phyloP scores from a whole-genome alignment of 2,113 vertebrate genomes.

The Euleptes europaea region DNA sequence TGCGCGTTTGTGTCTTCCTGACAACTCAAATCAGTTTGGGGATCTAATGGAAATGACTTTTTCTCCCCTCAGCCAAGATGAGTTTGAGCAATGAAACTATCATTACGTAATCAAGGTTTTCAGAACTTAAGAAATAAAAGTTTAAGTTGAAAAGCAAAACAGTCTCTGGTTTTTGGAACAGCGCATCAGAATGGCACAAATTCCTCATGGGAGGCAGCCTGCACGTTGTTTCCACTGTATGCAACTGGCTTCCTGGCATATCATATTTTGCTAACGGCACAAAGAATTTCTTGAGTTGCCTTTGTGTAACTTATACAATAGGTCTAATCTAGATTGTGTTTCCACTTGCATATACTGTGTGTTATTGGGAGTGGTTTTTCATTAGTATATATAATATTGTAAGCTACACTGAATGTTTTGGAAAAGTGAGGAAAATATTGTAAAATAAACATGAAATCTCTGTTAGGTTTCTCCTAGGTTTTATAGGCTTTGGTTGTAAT shows the following conservation, averaged over 20 bases:
- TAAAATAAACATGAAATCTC: neutral
- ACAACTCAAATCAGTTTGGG: constrained; percentile 27
- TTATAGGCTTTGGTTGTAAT: neutral
- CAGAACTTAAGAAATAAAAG: constrained; percentile 12
- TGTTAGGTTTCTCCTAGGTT: neutral
- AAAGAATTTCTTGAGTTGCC: neutral
- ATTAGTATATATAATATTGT: no score
- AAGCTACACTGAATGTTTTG: no score
- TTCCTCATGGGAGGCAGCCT: neutral
- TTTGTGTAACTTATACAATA: neutral
- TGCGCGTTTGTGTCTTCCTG: constrained; percentile 36
- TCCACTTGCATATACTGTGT: no score
- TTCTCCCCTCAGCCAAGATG: constrained; percentile 7
- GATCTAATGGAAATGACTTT: constrained; percentile 24
- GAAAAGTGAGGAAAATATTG: no score
- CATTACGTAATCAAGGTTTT: constrained; percentile 34
- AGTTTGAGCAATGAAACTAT: constrained; percentile 38
- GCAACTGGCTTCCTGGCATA: neutral
- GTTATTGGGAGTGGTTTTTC: no score
- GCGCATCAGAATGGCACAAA: neutral
- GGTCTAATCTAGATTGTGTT: neutral
- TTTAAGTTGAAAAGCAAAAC: neutral
- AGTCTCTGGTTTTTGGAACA: neutral
- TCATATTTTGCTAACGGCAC: neutral
- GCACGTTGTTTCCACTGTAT: neutral